These are phyloP conservation scores for Acipenser ruthenus DNA, from an alignment of 2,797 vertebrate genomes.

Conservation along the genomic window DNA sequence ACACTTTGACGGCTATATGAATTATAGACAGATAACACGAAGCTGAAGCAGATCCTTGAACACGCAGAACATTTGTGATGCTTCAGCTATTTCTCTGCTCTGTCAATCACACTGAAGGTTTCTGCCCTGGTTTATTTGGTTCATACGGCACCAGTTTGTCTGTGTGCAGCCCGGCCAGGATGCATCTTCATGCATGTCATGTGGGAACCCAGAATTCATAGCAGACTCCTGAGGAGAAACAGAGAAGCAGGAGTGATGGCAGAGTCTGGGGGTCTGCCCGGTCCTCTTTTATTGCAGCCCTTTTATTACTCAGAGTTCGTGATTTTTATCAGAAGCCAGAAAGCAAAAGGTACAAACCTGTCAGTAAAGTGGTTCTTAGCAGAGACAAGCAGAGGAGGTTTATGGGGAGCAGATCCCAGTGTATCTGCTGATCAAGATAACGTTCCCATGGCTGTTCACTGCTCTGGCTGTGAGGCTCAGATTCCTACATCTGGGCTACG, in stretches of 20 bases:
- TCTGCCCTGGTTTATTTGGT: no score
- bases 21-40: no score
- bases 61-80: no score
- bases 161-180: no score
- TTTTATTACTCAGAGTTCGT: slow-evolving; percentile 70
- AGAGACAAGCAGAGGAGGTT: slow-evolving; percentile 64
- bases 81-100: no score
- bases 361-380: slow-evolving; percentile 69
- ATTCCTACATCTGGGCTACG: slow-evolving; percentile 65
- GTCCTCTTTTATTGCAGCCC: slow-evolving; percentile 65
- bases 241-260: slow-evolving; percentile 39
- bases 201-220: no score
- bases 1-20: no score
- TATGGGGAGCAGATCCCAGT: slow-evolving; percentile 66
- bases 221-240: slow-evolving; percentile 45
- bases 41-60: no score
- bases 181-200: no score
- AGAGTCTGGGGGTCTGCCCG: slow-evolving; percentile 27
- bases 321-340: slow-evolving; percentile 77
- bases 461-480: slow-evolving; percentile 53
- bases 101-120: no score
- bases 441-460: slow-evolving; percentile 57
- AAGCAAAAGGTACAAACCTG: slow-evolving; percentile 58
- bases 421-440: slow-evolving; percentile 91
- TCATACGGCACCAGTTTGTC: no score